Evolutionary conservation across 2,888 invertebrate genomes (phyloP).

Genomic region (Rapana venosa): DNA sequence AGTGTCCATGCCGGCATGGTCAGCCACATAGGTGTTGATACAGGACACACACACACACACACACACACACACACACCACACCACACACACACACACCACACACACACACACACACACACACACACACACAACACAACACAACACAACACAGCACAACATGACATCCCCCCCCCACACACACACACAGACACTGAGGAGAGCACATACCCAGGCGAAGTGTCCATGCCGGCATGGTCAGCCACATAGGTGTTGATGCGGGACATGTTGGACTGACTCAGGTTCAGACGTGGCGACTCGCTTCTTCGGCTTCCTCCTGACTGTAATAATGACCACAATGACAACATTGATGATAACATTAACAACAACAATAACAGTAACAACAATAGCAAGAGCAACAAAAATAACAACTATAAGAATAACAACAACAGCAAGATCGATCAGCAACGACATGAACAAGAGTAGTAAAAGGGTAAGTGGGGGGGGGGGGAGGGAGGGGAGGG

Average conservation of each 20-base stretch:
- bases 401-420: no score
- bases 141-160: no score
- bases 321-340: background rate
- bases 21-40: no score
- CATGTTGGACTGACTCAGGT: conserved; percentile 31
- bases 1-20: no score
- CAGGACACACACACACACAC: background rate
- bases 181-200: background rate
- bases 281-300: conserved; percentile 30
- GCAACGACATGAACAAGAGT: no score
- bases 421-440: no score
- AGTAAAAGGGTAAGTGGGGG: no score
- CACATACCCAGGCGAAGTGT: conserved; percentile 45
- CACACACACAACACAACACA: background rate
- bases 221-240: conserved; percentile 64
- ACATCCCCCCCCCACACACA: background rate
- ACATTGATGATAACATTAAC: no score
- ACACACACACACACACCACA: background rate
- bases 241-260: conserved; percentile 63
- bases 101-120: background rate
- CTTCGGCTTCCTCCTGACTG: conserved; percentile 32
- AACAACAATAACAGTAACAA: no score
- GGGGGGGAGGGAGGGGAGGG: no score
- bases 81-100: background rate
- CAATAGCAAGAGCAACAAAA: no score